phyloP scores from a whole-genome alignment of 2,113 vertebrate species.

The Leptobrachium ailaonicum region DNA sequence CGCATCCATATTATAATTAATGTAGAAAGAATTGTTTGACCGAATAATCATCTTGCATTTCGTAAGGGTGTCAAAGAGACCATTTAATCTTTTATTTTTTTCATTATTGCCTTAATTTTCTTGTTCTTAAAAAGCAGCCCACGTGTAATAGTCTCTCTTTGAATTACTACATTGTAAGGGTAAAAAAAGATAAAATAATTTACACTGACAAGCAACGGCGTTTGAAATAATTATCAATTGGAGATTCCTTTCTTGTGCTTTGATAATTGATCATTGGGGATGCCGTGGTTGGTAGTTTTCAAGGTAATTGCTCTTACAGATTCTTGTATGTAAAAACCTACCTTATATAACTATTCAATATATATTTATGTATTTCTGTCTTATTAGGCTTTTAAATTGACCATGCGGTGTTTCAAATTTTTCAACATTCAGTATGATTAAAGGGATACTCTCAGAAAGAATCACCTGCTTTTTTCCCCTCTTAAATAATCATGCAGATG shows the following conservation, averaged over 20 bases:
- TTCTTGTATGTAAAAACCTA: slow-evolving; percentile 16
- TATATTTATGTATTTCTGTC: slow-evolving; percentile 30
- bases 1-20: slow-evolving; percentile 32
- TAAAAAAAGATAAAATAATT: slow-evolving; percentile 22
- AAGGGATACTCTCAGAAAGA: neutral
- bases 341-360: neutral
- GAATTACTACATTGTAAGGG: slow-evolving; percentile 14
- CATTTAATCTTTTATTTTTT: slow-evolving; percentile 35
- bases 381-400: slow-evolving; percentile 10
- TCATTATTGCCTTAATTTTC: slow-evolving; percentile 15
- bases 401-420: slow-evolving; percentile 1
- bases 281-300: slow-evolving; percentile 3
- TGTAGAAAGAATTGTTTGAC: slow-evolving; percentile 30
- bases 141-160: slow-evolving; percentile 22
- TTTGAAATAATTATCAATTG: slow-evolving; percentile 25
- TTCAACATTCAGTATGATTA: slow-evolving; percentile 27
- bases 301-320: neutral
- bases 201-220: slow-evolving; percentile 23
- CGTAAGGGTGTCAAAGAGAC: slow-evolving; percentile 28
- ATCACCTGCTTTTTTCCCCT: too few species aligned
- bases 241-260: slow-evolving; percentile 31
- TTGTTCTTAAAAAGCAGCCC: slow-evolving; percentile 11
- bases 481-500: too few species aligned
- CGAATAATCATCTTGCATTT: slow-evolving; percentile 32
- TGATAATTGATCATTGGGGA: slow-evolving; percentile 36